Evolutionary conservation across 2,113 vertebrate genomes (phyloP), one percentile per base, ranked within the genome.

Genomic region (Mormoops blainvillei): DNA sequence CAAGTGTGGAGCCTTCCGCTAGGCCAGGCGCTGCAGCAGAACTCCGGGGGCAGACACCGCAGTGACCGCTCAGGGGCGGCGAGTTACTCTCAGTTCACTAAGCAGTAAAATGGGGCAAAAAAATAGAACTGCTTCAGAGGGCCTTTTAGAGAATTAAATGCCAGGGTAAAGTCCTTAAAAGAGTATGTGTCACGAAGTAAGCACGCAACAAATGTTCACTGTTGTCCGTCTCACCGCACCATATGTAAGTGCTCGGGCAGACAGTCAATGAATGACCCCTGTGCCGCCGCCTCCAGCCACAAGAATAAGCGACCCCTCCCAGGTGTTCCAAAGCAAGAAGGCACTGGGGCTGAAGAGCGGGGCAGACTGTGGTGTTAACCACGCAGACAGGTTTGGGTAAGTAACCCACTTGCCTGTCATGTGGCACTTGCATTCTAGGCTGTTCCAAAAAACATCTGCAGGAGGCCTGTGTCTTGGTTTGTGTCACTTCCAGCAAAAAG

Each of bases 101-200:
- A 50, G 22, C 16, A 48, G 9, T 45, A 58, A 91, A 86, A 63
- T 33, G 20, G 54, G 91, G 61, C 70, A 41, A 65, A 88, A 88
- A 91, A 88, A 45, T 16, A 76, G 43, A 76, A 61, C 41, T 56
- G 28, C 45, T 93, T 63, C 14, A 1, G 4, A 63, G 50, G 74
- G 28, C 22, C 74, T 54, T 56, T 92, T 3, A 26, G 61, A 90
- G 58, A 70, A 91, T 54, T 18, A 77, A 91, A 78, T 54, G 26
- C 95, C 77, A 33, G 31, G 50, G 52, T 5, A 76, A 88, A 65
- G 73, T 92, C 26, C 78, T 93, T 76, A 71, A 89, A 54, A 78
- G 19, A 68, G 41, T 33, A 78, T 74, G 41, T 84, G 52, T 70
- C 67, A 74, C 61, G 78, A 45, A 91, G 61, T 58, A 74, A 95